Percentiles rank a stretch among this genome's conserved stretches.
These are phyloP conservation scores for Tiphia femorata DNA, from an alignment of 2,888 invertebrate genomes.

Conservation along the genomic window DNA sequence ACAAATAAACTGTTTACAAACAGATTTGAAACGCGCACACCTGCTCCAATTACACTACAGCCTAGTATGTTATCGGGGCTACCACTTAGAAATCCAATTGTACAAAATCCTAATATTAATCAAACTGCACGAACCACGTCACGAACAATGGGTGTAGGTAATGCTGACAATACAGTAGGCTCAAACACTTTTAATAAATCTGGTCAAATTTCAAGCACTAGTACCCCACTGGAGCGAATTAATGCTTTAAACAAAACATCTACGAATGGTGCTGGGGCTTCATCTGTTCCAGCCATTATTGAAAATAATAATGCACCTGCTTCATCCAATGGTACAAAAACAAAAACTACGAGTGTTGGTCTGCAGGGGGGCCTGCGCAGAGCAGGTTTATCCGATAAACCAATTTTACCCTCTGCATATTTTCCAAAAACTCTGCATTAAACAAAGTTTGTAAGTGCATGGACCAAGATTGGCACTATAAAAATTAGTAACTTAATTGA, in stretches of 20 bases:
- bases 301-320: slow-evolving; percentile 60
- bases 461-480: slow-evolving; percentile 8
- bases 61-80: slow-evolving; percentile 51
- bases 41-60: slow-evolving; percentile 45
- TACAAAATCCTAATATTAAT: slow-evolving; percentile 62
- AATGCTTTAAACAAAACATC: slow-evolving; percentile 55
- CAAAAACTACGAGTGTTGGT: slow-evolving; percentile 52
- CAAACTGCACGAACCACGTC: slow-evolving; percentile 56
- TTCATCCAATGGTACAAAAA: slow-evolving; percentile 54
- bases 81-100: slow-evolving; percentile 57
- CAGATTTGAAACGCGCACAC: slow-evolving; percentile 59
- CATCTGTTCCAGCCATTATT: slow-evolving; percentile 51
- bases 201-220: slow-evolving; percentile 63
- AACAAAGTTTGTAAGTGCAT: slow-evolving; percentile 18
- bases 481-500: slow-evolving; percentile 19
- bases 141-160: slow-evolving; percentile 57
- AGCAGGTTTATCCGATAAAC: slow-evolving; percentile 58
- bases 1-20: slow-evolving; percentile 58
- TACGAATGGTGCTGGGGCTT: slow-evolving; percentile 38
- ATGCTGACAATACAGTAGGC: slow-evolving; percentile 53
- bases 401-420: slow-evolving; percentile 63
- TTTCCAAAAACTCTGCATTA: slow-evolving; percentile 63
- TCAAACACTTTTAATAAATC: slow-evolving; percentile 57
- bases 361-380: slow-evolving; percentile 62
- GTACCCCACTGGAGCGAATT: slow-evolving; percentile 64